These are phyloP conservation scores for Drosophila paranaensis DNA, from an alignment of 2,888 invertebrate genomes.

Conservation along the genomic window DNA sequence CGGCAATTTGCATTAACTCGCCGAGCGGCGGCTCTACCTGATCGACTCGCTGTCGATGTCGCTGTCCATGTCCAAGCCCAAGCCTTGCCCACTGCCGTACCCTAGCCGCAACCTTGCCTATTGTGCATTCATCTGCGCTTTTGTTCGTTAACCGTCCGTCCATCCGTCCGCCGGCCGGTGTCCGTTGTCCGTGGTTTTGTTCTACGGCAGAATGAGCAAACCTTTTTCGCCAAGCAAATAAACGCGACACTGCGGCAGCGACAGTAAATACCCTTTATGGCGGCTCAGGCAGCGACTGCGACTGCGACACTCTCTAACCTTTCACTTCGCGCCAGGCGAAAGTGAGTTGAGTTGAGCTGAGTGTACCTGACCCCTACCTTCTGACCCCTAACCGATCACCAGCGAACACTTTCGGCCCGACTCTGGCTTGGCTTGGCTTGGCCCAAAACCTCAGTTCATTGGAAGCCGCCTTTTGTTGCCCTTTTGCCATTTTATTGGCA, in stretches of 20 bases:
- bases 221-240: conserved; percentile 56
- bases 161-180: conserved; percentile 11
- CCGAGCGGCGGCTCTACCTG: conserved; percentile 39
- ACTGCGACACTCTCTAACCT: conserved; percentile 40
- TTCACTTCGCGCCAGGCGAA: conserved; percentile 47
- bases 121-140: conserved; percentile 62
- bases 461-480: conserved; percentile 57
- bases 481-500: conserved; percentile 67
- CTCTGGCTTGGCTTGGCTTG: neutral
- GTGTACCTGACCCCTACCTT: conserved; percentile 34
- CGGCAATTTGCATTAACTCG: conserved; percentile 81
- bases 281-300: conserved; percentile 8
- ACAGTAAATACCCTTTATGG: conserved; percentile 81
- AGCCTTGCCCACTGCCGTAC: conserved; percentile 69
- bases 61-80: conserved; percentile 32
- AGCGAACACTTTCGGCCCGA: conserved; percentile 66
- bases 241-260: conserved; percentile 75
- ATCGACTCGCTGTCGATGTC: conserved; percentile 7
- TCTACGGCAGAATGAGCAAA: conserved; percentile 34
- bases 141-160: conserved; percentile 50
- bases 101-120: conserved; percentile 79
- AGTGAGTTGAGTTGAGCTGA: conserved; percentile 15
- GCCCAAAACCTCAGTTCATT: conserved; percentile 50
- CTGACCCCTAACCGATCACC: conserved; percentile 51
- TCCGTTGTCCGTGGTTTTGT: conserved; percentile 15